Evolutionary conservation across 2,888 invertebrate species (phyloP), one percentile per base, ranked within the genome.

Genomic region (Netelia fuscicornis): DNA sequence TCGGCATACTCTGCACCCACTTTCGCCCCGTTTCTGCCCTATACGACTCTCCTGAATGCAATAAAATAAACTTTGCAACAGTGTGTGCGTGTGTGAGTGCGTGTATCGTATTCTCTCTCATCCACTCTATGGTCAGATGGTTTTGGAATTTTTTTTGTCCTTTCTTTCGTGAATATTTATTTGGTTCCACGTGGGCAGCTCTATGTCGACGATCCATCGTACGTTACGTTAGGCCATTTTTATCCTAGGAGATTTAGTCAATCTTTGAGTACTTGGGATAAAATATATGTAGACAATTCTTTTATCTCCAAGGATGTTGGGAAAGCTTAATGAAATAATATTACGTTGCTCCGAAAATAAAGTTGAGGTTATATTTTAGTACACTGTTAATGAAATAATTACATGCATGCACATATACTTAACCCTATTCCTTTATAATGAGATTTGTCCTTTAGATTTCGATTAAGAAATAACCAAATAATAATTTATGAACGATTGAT

Each of bases 11-110:
- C 48, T n/a, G 52, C 9, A 48, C 67, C 44, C 42, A 64, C 74
- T 75, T 17, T 13, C 42, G 23, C 56, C 54, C 52, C 56, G 10
- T 23, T 25, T 67, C 13, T 8, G 37, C 56, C 17, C 67, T 52
- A 48, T 37, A 75, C 58, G 17, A 77, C 42, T 68, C 67, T 56
- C 58, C n/a, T 44, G 25, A 44, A 25, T 25, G 58, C 25, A 67
- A 48, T 44, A 68, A 56, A 58, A 77, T 77, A 67, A 58, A 77
- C 42, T 68, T 58, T 58, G 44, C 25, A 25, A 44, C 25, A 20
- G 20, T 20, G 42, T 42, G 2, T 42, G 11, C 13, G 48, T 48
- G 48, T 11, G 48, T 3, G 11, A 13, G 13, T 48, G 48, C 48
- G 48, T 10, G 13, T 48, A 0, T 13, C 48, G 48, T 48, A 13